Evolutionary conservation across 2,797 vertebrate genomes (phyloP).

Genomic region (Rhinogobio ventralis): DNA sequence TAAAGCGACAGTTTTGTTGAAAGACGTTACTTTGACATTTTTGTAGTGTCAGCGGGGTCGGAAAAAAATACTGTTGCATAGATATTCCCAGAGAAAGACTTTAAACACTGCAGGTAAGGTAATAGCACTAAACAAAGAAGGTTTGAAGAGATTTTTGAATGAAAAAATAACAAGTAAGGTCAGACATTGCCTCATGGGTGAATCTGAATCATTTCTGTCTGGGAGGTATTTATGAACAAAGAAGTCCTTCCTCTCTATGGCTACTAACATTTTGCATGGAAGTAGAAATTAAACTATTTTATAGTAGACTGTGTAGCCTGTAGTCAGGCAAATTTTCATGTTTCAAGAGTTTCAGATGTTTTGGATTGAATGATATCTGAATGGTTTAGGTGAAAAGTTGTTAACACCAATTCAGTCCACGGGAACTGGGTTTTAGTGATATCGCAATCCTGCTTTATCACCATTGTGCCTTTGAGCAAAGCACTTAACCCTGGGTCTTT

Average conservation of each 20-base stretch:
- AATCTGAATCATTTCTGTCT: slow-evolving; percentile 8
- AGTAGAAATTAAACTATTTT: not conserved
- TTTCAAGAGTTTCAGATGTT: not conserved
- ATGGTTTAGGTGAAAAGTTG: slow-evolving; percentile 12
- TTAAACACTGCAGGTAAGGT: slow-evolving; percentile 11
- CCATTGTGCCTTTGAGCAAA: slow-evolving; percentile 19
- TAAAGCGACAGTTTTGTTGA: not conserved
- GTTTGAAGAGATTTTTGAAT: slow-evolving; percentile 23
- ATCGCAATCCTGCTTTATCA: slow-evolving; percentile 23
- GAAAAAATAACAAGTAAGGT: slow-evolving; percentile 6
- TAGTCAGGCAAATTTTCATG: not conserved
- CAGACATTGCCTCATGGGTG: not conserved
- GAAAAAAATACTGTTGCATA: not conserved
- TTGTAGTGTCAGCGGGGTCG: slow-evolving; percentile 4
- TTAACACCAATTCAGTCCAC: not conserved
- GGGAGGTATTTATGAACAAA: not conserved
- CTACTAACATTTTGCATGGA: slow-evolving; percentile 7
- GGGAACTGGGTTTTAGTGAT: slow-evolving; percentile 15
- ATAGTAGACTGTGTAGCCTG: not conserved
- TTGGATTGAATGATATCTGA: not conserved
- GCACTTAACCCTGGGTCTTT: slow-evolving; percentile 35
- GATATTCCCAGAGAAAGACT: not conserved
- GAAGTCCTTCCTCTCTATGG: not conserved
- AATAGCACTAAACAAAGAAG: slow-evolving; percentile 19
- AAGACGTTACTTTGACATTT: slow-evolving; percentile 20